Conservation (phyloP, 2,113 vertebrate genomes). For the Anoura caudifer region DNA sequence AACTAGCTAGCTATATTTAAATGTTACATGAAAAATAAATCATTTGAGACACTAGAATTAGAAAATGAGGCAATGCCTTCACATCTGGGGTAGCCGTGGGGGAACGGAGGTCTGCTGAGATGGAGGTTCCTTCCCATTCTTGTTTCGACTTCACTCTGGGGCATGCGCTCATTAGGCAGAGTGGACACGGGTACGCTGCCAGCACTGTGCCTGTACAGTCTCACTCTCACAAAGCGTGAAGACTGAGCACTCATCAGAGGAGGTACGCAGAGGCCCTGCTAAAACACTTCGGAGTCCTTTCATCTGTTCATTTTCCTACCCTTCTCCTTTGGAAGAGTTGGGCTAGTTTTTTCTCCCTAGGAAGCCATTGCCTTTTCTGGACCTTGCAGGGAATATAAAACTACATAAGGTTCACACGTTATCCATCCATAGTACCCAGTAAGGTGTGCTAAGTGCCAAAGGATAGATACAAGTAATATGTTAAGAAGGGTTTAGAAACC, state of each 20-base stretch:
- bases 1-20: not conserved
- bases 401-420: not conserved
- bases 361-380: not conserved
- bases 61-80: not conserved
- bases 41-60: not conserved
- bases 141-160: not conserved
- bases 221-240: not conserved
- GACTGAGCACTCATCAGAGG: not conserved
- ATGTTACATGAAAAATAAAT: not conserved
- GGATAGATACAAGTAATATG: not conserved
- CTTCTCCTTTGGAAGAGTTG: not conserved
- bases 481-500: not conserved
- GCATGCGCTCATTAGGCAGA: not conserved
- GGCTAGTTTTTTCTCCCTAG: not conserved
- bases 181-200: not conserved
- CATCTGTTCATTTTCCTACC: not conserved
- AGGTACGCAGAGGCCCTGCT: not conserved
- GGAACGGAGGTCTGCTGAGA: not conserved
- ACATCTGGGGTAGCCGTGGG: rapidly evolving
- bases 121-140: not conserved
- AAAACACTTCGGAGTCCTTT: not conserved
- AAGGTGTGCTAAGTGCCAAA: not conserved
- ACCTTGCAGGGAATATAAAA: not conserved
- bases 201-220: not conserved
- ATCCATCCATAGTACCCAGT: not conserved